Base-by-base conservation (phyloP, 2,113 vertebrate genomes). In the Panurus biarmicus region DNA sequence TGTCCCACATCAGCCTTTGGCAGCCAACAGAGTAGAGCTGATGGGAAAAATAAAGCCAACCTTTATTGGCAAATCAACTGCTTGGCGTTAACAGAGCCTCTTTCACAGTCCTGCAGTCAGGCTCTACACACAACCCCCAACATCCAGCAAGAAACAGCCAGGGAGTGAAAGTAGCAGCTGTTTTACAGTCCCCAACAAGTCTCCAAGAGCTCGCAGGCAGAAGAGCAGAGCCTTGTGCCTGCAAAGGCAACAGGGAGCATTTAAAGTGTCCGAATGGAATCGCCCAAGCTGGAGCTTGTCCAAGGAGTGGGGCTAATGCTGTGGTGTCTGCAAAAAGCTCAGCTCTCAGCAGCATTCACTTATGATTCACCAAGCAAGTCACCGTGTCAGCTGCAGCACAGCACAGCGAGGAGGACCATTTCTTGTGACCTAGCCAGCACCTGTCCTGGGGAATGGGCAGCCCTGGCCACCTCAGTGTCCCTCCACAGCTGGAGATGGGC, bases 91-190 rank as follows among this genome's bases (percentile, higher is more conserved):
- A 81, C 87, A 95, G 78, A 94, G 56, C 47, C 53, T 77, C 91
- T 83, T 84, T 94, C 94, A 94, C 60, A 78, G 60, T 14, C 72
- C 58, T 33, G 42, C 64, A 28, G 69, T 31, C 51, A 40, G 54
- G 50, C 65, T 88, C 12, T n/a, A 69, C 56, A 77, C 44, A 87
- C 56, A 84, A 69, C 51, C 54, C 57, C 77, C 28, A 24, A 47
- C 7, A 72, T 5, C 62, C 91, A 91, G 81, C 71, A 65, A 71
- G 60, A 85, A 93, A 86, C 82, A 94, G 85, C n/a, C 48, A 6
- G 35, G 35, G 87, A 93, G n/a, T 88, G 91, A 96, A 94, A 83
- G 87, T 1, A 78, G 89, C 96, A 96, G 95, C 94, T 96, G 96
- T 85, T 90, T 35, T 51, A 61, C 67, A 93, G 89, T 38, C 66